phyloP scores from a whole-genome alignment of 2,797 vertebrate species.

The Urosaurus nigricauda region DNA sequence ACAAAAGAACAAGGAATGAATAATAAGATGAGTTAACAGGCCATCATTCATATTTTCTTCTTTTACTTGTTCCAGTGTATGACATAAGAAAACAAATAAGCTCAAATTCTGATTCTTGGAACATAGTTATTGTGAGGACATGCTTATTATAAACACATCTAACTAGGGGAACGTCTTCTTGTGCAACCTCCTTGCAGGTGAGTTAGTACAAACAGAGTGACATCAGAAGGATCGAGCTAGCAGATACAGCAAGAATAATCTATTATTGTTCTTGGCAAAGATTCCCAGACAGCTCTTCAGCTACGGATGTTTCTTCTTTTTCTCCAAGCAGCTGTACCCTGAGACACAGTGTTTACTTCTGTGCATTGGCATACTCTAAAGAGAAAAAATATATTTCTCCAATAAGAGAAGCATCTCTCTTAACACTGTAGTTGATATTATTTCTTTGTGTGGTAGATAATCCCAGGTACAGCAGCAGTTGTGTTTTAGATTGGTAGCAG shows the following conservation, averaged over 20 bases:
- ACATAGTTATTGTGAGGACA: background rate
- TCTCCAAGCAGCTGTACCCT: conserved; percentile 20
- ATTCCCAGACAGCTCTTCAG: background rate
- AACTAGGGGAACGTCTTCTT: background rate
- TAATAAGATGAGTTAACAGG: background rate
- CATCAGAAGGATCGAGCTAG: background rate
- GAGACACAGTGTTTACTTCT: background rate
- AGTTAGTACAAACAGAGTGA: background rate
- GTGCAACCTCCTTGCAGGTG: background rate
- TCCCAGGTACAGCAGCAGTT: background rate
- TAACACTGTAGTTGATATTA: background rate
- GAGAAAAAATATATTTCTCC: background rate
- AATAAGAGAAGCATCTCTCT: background rate
- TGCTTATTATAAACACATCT: conserved; percentile 23
- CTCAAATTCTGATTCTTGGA: background rate
- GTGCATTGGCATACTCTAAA: background rate
- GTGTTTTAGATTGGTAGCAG: background rate
- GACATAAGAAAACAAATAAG: background rate
- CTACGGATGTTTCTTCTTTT: background rate
- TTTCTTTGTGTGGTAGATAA: background rate
- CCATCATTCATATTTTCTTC: background rate
- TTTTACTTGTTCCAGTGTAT: background rate
- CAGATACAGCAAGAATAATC: background rate
- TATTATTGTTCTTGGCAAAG: background rate
- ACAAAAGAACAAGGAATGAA: too few relatives aligned